Evolutionary conservation across 2,888 invertebrate species (phyloP), one percentile per base, ranked within the genome.

Genomic region (Darwinula stevensoni): DNA sequence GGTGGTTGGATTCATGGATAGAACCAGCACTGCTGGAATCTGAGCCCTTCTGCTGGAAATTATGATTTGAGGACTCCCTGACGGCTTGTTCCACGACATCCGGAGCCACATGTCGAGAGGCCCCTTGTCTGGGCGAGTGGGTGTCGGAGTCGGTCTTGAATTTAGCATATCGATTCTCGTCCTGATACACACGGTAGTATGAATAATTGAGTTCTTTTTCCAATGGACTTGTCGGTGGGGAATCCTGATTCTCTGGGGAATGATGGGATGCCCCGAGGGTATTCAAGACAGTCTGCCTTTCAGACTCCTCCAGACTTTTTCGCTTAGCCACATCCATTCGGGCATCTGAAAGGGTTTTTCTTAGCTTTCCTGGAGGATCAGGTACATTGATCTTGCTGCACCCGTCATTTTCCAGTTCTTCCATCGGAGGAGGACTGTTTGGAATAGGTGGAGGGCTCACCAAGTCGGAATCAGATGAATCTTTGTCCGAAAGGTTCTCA

Each of bases 401-500:
- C 6, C n/a, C 9, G 30, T 30, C 17, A 3, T 33, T 16, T 16
- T 36, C 31, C 2, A 36, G 22, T 28, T 73, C 70, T 36, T 69
- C 68, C 40, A 63, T 47, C 4, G 72, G 70, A 2, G 72, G 70
- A 0, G 73, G 65, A 6, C 69, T 64, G 14, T 62, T 64, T 4
- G 75, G 74, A 39, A 71, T 63, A 1, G 74, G 71, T 4, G 74
- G 75, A 3, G 74, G 74, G 3, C 70, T 65, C 3, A 71, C 60
- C 30, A 72, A 54, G 43, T 76, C 76, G 45, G 68, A 70, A 40
- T 76, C 76, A 1, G 70, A 73, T 40, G 72, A 74, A 46, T 75
- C 73, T 34, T 67, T 69, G 14, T 30, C 17, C 6, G 27, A 17
- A 14, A 16, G 29, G 11, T 27, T 32, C 14, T 38, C 38, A 16